phyloP scores from a whole-genome alignment of 2,888 invertebrate genomes.

The Caenorhabditis drosophilae region DNA sequence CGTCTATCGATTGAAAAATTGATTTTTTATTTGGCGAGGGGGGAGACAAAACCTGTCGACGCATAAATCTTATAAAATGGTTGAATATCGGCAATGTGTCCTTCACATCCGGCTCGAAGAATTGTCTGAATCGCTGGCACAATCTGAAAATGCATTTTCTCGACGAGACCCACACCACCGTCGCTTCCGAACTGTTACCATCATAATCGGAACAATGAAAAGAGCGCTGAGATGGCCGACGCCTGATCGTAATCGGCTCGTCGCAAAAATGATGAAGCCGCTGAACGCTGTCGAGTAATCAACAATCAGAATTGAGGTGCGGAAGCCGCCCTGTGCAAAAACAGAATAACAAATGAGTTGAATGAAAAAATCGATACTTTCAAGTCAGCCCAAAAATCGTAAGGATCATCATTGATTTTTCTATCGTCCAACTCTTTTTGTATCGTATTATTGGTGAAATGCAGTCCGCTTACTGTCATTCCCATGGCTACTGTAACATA shows the following conservation, averaged over 20 bases:
- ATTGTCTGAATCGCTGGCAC: conserved; percentile 45
- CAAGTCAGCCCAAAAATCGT: conserved; percentile 52
- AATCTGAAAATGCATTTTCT: conserved; percentile 24
- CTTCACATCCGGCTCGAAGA: conserved; percentile 50
- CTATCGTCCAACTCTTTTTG: conserved; percentile 15
- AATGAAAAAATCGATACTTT: conserved; percentile 14
- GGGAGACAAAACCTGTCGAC: conserved; percentile 29
- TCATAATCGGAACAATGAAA: conserved; percentile 34
- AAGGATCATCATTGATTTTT: conserved; percentile 39
- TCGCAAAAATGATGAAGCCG: conserved; percentile 46
- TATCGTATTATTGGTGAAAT: conserved; percentile 14
- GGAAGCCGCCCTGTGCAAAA: conserved; percentile 40
- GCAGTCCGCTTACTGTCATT: conserved; percentile 29
- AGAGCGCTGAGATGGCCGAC: conserved; percentile 40
- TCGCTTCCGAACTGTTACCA: conserved; percentile 28
- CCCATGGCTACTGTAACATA: conserved; percentile 40
- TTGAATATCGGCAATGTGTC: conserved; percentile 46
- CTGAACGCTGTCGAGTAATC: conserved; percentile 55
- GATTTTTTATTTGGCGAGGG: not conserved
- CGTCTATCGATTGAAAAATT: conserved; percentile 29
- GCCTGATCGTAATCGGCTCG: conserved; percentile 40
- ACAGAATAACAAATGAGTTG: not conserved
- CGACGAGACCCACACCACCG: no score
- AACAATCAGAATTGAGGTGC: conserved; percentile 44
- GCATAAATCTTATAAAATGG: conserved; percentile 45